Percentiles rank a stretch among this genome's conserved stretches.
Evolutionary conservation across 1,140 invertebrate species (phyloP).

Genomic region (Andrena cerasifolii): DNA sequence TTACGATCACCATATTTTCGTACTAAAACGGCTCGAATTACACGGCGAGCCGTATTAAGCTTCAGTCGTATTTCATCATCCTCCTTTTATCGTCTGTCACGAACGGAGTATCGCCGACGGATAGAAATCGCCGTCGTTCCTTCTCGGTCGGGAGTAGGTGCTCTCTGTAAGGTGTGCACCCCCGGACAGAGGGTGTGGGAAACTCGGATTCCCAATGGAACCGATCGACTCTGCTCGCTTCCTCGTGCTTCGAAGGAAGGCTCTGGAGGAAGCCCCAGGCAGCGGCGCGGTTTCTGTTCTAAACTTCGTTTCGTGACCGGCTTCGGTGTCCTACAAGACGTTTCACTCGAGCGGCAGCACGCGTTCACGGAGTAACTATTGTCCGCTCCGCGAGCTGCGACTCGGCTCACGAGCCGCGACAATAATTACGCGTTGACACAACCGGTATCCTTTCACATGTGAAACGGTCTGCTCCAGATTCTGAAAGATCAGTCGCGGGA

Average conservation of each 20-base stretch:
- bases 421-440: conserved; percentile 67
- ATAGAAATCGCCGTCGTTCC: neutral
- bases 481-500: conserved; percentile 71
- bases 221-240: conserved; percentile 1
- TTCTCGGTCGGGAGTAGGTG: neutral
- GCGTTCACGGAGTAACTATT: conserved; percentile 60
- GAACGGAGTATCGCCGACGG: neutral
- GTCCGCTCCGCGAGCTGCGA: conserved; percentile 41
- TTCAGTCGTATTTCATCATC: neutral
- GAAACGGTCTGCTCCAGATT: conserved; percentile 73
- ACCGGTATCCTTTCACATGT: conserved; percentile 73
- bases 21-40: conserved; percentile 1
- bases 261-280: conserved; percentile 49
- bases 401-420: conserved; percentile 44
- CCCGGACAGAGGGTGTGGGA: conserved; percentile 25
- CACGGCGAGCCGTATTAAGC: neutral
- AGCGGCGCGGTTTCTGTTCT: conserved; percentile 55
- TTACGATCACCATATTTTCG: conserved; percentile 4
- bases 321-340: conserved; percentile 66
- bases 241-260: conserved; percentile 24
- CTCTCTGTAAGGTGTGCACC: neutral
- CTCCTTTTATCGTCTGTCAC: neutral
- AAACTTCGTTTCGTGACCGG: conserved; percentile 68
- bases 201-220: conserved; percentile 24
- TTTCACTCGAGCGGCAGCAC: conserved; percentile 62